These are phyloP conservation scores for Protaetia brevitarsis DNA, from an alignment of 1,140 invertebrate species.

Conservation along the genomic window DNA sequence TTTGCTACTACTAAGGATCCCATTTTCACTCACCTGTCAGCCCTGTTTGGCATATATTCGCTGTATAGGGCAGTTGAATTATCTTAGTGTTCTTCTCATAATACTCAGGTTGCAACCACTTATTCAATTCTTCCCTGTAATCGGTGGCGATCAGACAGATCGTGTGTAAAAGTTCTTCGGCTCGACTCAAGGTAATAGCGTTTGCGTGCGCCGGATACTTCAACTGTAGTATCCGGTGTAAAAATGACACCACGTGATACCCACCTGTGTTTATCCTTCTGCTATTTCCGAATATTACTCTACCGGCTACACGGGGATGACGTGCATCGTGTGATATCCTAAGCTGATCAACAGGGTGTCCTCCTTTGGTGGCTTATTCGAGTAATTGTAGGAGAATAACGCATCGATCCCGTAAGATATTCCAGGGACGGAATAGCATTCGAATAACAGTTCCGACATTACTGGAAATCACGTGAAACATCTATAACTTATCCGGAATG, in stretches of 20 bases:
- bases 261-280: slow-evolving; percentile 86
- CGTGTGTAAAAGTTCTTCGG: slow-evolving; percentile 82
- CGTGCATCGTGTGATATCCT: slow-evolving; percentile 84
- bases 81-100: slow-evolving; percentile 81
- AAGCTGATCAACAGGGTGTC: slow-evolving; percentile 76
- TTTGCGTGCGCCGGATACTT: slow-evolving; percentile 91
- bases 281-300: slow-evolving; percentile 64
- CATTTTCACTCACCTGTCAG: slow-evolving; percentile 50
- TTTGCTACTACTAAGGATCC: background rate
- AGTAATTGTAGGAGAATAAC: slow-evolving; percentile 72
- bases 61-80: slow-evolving; percentile 79
- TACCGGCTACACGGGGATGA: slow-evolving; percentile 77
- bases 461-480: too few relatives aligned
- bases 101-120: slow-evolving; percentile 78
- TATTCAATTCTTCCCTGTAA: slow-evolving; percentile 74
- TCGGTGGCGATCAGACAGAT: slow-evolving; percentile 75
- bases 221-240: slow-evolving; percentile 87
- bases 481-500: too few relatives aligned
- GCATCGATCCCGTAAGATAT: slow-evolving; percentile 86
- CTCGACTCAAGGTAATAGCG: slow-evolving; percentile 79
- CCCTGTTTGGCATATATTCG: slow-evolving; percentile 54
- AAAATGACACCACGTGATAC: slow-evolving; percentile 77
- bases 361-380: slow-evolving; percentile 62
- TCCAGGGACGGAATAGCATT: slow-evolving; percentile 85
- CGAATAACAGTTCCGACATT: slow-evolving; percentile 93